Base-by-base conservation (phyloP, 1,140 invertebrate genomes). In the Harlomillsia oculata region DNA sequence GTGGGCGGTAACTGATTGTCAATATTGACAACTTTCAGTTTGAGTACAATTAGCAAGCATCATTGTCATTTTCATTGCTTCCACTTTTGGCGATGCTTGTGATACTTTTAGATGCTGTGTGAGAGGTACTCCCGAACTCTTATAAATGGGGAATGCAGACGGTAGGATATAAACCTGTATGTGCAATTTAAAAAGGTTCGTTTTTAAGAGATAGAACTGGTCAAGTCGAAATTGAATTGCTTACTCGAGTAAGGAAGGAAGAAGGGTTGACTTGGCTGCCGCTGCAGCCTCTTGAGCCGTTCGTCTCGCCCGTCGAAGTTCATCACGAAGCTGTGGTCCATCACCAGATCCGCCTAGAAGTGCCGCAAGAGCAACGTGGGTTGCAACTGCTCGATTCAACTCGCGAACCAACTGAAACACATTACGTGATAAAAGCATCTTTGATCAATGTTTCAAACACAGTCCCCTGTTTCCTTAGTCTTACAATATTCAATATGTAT, bases 391-490 rank as follows among this genome's bases (percentile, higher is more conserved):
- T 34, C 67, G 60, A 56, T 69, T 71, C 48, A 71, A 57, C 21
- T 69, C 69, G 41, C 64, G 60, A 39, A 71, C 60, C 50, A 70
- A 64, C 69, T 71, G 58, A n/a, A n/a, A n/a, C n/a, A n/a, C n/a
- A n/a, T n/a, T n/a, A n/a, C n/a, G n/a, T n/a, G n/a, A n/a, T n/a
- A n/a, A n/a, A n/a, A n/a, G n/a, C n/a, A n/a, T n/a, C n/a, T n/a
- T n/a, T n/a, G n/a, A n/a, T n/a, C n/a, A n/a, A n/a, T n/a, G n/a
- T n/a, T n/a, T n/a, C n/a, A n/a, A n/a, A n/a, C n/a, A n/a, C n/a
- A n/a, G n/a, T n/a, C n/a, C n/a, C n/a, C n/a, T n/a, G n/a, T n/a
- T n/a, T n/a, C n/a, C n/a, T n/a, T n/a, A n/a, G n/a, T n/a, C n/a
- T n/a, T n/a, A n/a, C n/a, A n/a, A n/a, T n/a, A n/a, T n/a, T n/a